Percentiles rank a stretch among this genome's conserved stretches.
Evolutionary conservation across 2,888 invertebrate genomes (phyloP).

Genomic region (Agrochola lota): DNA sequence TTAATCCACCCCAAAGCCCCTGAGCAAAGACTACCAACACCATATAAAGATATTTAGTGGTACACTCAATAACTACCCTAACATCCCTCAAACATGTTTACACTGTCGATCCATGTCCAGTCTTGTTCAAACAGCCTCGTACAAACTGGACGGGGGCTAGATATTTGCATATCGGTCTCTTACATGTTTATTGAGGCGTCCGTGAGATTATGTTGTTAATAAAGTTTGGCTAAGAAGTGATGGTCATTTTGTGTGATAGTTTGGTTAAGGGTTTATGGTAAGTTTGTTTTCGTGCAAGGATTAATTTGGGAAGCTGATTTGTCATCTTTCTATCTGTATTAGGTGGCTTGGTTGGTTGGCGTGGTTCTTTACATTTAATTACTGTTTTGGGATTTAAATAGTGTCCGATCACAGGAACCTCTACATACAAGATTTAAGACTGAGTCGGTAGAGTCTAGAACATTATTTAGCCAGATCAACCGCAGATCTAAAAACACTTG

Average conservation of each 20-base stretch:
- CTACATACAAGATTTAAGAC: background rate
- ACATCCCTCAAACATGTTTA: conserved; percentile 63
- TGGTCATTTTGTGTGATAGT: conserved; percentile 58
- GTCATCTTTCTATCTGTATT: background rate
- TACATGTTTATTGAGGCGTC: conserved; percentile 70
- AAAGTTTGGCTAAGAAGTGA: conserved; percentile 60
- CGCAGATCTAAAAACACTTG: background rate
- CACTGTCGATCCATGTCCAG: conserved; percentile 67
- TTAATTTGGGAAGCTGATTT: conserved; percentile 21
- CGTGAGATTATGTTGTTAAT: conserved; percentile 68
- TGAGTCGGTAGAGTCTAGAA: background rate
- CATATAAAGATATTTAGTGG: conserved; percentile 61
- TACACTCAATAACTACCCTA: conserved; percentile 60
- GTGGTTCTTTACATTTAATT: background rate
- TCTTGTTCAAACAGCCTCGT: conserved; percentile 57
- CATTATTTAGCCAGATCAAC: background rate
- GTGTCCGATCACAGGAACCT: background rate
- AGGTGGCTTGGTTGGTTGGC: too few relatives aligned
- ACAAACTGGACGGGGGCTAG: conserved; percentile 62
- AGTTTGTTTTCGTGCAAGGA: conserved; percentile 37
- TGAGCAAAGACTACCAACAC: conserved; percentile 32
- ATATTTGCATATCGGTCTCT: conserved; percentile 75
- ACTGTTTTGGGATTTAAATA: background rate
- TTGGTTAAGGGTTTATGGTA: conserved; percentile 25
- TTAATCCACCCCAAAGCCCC: conserved; percentile 32